Conservation (phyloP, 2,888 invertebrate genomes). For the Apotomis capreana region DNA sequence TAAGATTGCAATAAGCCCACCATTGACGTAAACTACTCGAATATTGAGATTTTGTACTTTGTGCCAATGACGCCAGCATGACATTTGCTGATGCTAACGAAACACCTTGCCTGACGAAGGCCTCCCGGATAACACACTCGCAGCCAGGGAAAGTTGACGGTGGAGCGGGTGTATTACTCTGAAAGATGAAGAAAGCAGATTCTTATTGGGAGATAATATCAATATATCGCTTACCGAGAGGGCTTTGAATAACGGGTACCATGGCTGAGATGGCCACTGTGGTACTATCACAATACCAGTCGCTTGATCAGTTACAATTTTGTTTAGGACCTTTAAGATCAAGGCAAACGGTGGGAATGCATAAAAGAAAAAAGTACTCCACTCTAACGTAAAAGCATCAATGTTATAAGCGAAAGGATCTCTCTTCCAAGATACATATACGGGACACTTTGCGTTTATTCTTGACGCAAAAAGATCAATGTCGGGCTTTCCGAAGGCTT, state of each 20-base stretch:
- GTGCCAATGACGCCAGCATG: no score
- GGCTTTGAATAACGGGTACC: neutral
- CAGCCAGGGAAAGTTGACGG: slow-evolving; percentile 4
- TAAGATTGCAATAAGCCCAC: no score
- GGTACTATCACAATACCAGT: slow-evolving; percentile 13
- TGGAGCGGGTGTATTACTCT: neutral
- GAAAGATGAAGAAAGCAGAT: neutral
- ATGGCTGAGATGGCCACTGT: slow-evolving; percentile 17
- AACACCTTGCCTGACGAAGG: neutral
- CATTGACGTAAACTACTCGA: no score
- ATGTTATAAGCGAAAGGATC: neutral
- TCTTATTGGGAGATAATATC: slow-evolving; percentile 1
- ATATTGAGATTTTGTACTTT: no score
- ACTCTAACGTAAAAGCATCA: neutral
- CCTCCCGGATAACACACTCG: slow-evolving; percentile 8
- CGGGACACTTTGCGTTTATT: no score
- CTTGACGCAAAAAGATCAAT: no score
- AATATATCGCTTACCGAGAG: neutral
- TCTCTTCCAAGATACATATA: neutral
- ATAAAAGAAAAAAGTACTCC: slow-evolving; percentile 2
- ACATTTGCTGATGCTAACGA: no score
- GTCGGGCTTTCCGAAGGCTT: no score
- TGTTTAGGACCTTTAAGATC: neutral
- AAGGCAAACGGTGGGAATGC: slow-evolving; percentile 4
- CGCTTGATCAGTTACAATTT: slow-evolving; percentile 4